Evolutionary conservation across 2,888 invertebrate genomes (phyloP).

Genomic region (Plebejus argus): DNA sequence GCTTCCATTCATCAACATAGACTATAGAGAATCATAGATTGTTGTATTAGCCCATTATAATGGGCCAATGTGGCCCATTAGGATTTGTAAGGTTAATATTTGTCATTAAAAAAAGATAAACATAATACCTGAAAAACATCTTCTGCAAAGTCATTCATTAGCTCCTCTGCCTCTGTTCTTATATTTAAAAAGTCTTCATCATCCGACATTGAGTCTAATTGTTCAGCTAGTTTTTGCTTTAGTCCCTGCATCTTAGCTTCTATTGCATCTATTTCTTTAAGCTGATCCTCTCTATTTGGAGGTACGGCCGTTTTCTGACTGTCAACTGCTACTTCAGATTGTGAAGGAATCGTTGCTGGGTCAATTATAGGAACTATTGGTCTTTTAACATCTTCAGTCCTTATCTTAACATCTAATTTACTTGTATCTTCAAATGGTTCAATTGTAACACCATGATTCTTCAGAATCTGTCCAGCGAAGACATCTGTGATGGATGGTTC

Average conservation of each 20-base stretch:
- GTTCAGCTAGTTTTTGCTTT: slow-evolving; percentile 69
- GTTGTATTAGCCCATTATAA: no score
- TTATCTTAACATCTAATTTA: slow-evolving; percentile 54
- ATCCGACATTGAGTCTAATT: slow-evolving; percentile 80
- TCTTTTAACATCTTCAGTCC: slow-evolving; percentile 55
- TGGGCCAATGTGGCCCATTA: no score
- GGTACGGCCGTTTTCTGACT: slow-evolving; percentile 51
- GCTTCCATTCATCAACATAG: no score
- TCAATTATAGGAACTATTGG: slow-evolving; percentile 71
- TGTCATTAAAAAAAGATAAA: neutral
- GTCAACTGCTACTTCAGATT: slow-evolving; percentile 42
- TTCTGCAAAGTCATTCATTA: slow-evolving; percentile 76
- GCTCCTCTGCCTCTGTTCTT: slow-evolving; percentile 82
- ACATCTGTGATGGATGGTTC: slow-evolving; percentile 83
- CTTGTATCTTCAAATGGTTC: slow-evolving; percentile 56
- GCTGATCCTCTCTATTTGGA: slow-evolving; percentile 53
- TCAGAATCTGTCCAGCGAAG: slow-evolving; percentile 83
- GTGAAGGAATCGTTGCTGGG: slow-evolving; percentile 62
- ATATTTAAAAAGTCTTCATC: slow-evolving; percentile 85
- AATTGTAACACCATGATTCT: slow-evolving; percentile 69
- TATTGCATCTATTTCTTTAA: slow-evolving; percentile 74
- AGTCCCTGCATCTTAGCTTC: slow-evolving; percentile 82
- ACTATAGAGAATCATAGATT: no score
- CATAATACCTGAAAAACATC: slow-evolving; percentile 67
- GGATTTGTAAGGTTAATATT: neutral